Base-by-base conservation (phyloP, 2,888 invertebrate genomes). In the Andrena marginata region DNA sequence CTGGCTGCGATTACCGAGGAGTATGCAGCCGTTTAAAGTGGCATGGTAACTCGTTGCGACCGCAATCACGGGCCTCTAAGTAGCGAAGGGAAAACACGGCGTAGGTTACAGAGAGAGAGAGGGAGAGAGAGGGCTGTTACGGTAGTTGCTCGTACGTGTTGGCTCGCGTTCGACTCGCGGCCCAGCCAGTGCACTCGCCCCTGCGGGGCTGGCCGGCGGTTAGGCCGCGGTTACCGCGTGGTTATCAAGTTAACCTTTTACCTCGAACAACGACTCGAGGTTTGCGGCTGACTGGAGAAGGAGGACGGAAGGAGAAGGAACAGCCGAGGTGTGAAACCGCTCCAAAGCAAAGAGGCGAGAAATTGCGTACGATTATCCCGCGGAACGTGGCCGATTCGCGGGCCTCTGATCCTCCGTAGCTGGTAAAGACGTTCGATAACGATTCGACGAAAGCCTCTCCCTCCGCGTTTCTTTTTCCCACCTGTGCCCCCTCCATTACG, bases 181-280 rank as follows among this genome's bases (percentile, higher is more conserved):
- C 54, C 26, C 48, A 56, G n/a, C 48, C 42, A 42, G 73, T 49
- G 69, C 72, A 59, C 77, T 63, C 68, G 65, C 48, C 60, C 80
- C 77, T 60, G 73, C 54, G 33, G 84, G 82, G 60, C 62, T 72
- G 29, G 69, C 71, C 82, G 64, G 87, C 87, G 89, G 88, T 88
- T 89, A 89, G 85, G 70, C 86, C 92, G 92, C 90, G 91, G 92
- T 92, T 92, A 91, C 93, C 92, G 89, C 92, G 90, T 92, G 92
- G 93, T 93, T 93, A 93, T 93, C 93, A 93, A 92, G 92, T 93
- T 93, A 94, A 94, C 94, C 93, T 93, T 93, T 93, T 91, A 93
- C 91, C 91, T 92, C 91, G 90, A 87, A 88, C 81, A 82, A 31
- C 78, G 87, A 80, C 42, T 42, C 68, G 87, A 83, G 89, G 77